A percentile compares a stretch with the other conserved stretches of the same genome.
Evolutionary conservation across 2,888 invertebrate species (phyloP).

Genomic region (Dryobota labecula): DNA sequence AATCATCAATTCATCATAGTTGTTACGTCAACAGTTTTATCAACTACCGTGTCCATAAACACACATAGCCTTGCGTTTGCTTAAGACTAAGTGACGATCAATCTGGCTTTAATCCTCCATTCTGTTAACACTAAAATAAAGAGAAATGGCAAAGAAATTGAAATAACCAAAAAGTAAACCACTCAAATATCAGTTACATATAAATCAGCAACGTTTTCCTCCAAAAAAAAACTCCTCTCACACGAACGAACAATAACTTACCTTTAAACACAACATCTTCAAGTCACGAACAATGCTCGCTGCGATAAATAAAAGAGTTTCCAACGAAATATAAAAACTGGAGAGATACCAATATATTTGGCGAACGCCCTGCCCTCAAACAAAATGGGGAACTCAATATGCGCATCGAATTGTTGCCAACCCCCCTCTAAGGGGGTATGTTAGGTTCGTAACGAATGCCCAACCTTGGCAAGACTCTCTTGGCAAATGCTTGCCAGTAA

Average conservation of each 20-base stretch:
- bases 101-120: neutral
- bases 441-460: constrained; percentile 75
- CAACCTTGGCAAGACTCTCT: constrained; percentile 83
- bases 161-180: constrained; percentile 5
- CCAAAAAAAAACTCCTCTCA: constrained; percentile 38
- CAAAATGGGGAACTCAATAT: constrained; percentile 87
- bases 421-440: constrained; percentile 69
- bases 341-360: constrained; percentile 83
- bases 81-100: neutral
- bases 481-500: constrained; percentile 83
- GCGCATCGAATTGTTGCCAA: constrained; percentile 84
- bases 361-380: constrained; percentile 79
- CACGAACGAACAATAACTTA: constrained; percentile 57
- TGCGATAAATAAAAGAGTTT: constrained; percentile 66
- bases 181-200: constrained; percentile 28
- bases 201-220: constrained; percentile 42
- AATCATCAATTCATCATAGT: neutral
- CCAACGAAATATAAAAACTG: constrained; percentile 74
- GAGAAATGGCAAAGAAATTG: neutral
- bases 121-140: neutral
- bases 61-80: too few relatives aligned
- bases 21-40: neutral
- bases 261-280: constrained; percentile 63
- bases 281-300: constrained; percentile 60
- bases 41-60: too few relatives aligned